Evolutionary conservation across 2,797 vertebrate genomes (phyloP), one percentile per base, ranked within the genome.

Genomic region (Enteromius anoplus): DNA sequence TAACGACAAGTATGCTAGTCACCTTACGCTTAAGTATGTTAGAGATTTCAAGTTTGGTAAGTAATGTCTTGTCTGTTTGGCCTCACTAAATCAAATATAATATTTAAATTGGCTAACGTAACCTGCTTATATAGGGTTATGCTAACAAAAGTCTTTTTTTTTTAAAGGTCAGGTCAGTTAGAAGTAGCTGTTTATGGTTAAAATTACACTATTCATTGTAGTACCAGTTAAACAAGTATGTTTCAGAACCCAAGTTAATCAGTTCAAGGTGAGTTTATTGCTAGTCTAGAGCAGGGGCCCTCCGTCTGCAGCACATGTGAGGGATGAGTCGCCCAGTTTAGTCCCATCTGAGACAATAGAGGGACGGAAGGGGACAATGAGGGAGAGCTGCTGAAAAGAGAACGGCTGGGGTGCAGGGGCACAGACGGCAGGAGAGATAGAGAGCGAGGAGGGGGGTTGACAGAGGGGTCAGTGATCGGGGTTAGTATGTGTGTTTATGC

Each of bases 381-480:
- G 85, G 80, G 81, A 85, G 66, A 85, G 86, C 84, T 3, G 17
- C 75, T 78, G 76, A 65, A 85, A 85, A 88, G 82, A 87, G 58
- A 47, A 82, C 65, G 85, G 84, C 82, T 84, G 81, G 81, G 77
- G 49, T 85, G 53, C 40, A 79, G 78, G 71, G 78, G 69, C 71
- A 62, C 85, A 86, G 85, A 84, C 86, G 80, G 45, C 70, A 75
- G 47, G 68, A 51, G 65, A 82, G 88, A 91, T 87, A 90, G 87
- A 91, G 89, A 91, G 92, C 89, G 86, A 88, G 69, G 83, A 88
- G 87, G 86, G 62, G 86, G 88, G 78, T 89, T 92, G 91, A 90
- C 91, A 91, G 84, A 84, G 81, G 89, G 93, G 92, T 94, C 92
- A 91, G 88, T 29, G 87, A 88, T 92, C 88, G 45, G 90, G 78